These are phyloP conservation scores for Cosmia pyralina DNA, from an alignment of 2,888 invertebrate genomes.

Conservation along the genomic window DNA sequence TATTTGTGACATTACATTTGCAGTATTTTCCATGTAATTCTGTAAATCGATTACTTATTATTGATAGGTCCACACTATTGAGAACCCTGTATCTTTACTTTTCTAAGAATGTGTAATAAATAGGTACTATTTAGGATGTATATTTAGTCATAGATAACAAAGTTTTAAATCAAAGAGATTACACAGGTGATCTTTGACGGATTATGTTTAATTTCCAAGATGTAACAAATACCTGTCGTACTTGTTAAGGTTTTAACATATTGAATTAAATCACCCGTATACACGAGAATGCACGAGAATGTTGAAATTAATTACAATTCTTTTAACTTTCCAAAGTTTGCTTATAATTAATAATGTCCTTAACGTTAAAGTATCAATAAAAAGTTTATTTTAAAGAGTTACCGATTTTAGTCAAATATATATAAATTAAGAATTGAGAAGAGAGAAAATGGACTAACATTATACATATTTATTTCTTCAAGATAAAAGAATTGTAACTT, in stretches of 20 bases:
- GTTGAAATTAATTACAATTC: conserved; percentile 50
- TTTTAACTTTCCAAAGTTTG: conserved; percentile 37
- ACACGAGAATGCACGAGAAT: not conserved
- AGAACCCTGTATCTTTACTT: conserved; percentile 59
- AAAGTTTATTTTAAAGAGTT: conserved; percentile 27
- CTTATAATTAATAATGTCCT: conserved; percentile 33
- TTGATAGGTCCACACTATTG: conserved; percentile 32
- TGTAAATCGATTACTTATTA: conserved; percentile 21
- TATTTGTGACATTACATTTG: conserved; percentile 23
- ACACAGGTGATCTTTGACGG: not conserved
- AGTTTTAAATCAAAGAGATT: conserved; percentile 1
- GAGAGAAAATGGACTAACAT: conserved; percentile 27
- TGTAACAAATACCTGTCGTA: not conserved
- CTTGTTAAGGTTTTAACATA: not conserved
- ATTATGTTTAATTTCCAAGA: conserved; percentile 2
- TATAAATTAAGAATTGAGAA: conserved; percentile 30
- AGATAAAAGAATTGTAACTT: conserved; percentile 53
- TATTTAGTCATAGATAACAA: conserved; percentile 10
- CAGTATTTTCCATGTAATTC: conserved; percentile 17
- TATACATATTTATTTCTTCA: conserved; percentile 32
- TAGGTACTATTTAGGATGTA: conserved; percentile 29
- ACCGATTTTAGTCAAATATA: conserved; percentile 22
- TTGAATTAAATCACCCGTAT: conserved; percentile 9
- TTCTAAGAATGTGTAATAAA: conserved; percentile 42
- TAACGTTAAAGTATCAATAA: conserved; percentile 38